Evolutionary conservation across 2,888 invertebrate species (phyloP).

Genomic region (Gonocerus acuteangulatus): DNA sequence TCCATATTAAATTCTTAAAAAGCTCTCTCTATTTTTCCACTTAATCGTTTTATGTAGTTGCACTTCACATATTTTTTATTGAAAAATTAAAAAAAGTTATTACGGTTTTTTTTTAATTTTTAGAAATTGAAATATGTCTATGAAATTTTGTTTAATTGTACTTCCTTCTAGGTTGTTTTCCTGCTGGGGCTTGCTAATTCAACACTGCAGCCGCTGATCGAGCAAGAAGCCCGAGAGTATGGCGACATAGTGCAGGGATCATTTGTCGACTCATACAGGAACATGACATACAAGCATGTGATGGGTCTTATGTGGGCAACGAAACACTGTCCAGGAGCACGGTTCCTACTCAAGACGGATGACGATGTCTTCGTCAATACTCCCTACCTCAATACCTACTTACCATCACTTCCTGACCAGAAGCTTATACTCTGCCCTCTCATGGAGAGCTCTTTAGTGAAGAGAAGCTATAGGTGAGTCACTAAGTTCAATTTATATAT

Average conservation of each 20-base stretch:
- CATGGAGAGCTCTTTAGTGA: conserved; percentile 47
- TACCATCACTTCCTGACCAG: conserved; percentile 54
- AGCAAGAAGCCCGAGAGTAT: conserved; percentile 49
- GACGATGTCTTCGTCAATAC: conserved; percentile 48
- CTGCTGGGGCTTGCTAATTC: conserved; percentile 53
- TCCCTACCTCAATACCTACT: conserved; percentile 44
- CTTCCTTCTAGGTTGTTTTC: conserved; percentile 52
- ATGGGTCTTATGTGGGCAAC: conserved; percentile 72
- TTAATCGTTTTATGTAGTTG: too few relatives aligned
- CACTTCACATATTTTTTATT: too few relatives aligned
- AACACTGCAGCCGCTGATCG: conserved; percentile 42
- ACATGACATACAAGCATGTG: conserved; percentile 77
- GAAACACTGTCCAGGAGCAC: conserved; percentile 59
- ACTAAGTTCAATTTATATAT: not conserved
- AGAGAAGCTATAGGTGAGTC: conserved; percentile 44
- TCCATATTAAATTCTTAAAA: too few relatives aligned
- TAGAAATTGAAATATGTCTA: too few relatives aligned
- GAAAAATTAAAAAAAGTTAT: too few relatives aligned
- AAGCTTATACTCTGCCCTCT: conserved; percentile 57
- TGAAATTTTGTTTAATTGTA: not conserved
- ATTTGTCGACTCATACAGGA: conserved; percentile 68
- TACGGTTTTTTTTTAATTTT: too few relatives aligned
- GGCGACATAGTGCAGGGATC: conserved; percentile 67
- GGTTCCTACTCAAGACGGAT: conserved; percentile 47
- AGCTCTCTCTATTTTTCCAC: too few relatives aligned